Base-by-base conservation (phyloP, 2,797 vertebrate genomes). In the Prunella strophiata region DNA sequence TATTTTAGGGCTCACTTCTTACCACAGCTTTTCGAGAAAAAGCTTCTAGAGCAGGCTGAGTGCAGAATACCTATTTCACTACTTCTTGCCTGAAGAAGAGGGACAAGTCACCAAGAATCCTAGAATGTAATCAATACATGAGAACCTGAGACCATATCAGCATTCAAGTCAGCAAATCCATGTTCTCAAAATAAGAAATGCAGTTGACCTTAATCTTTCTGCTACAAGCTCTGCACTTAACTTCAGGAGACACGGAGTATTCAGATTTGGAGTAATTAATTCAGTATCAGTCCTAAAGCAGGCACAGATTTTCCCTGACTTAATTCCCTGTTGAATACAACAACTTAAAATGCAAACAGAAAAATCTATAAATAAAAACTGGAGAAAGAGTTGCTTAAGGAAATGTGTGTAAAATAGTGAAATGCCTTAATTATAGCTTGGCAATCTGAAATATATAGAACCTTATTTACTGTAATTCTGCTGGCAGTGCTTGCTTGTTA, bases 211-310 rank as follows among this genome's bases (percentile, higher is more conserved):
- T 97, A 97, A 98, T 98, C 98, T 98, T 98, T 98, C 98, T 98
- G 97, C 98, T 97, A 88, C 97, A 97, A 98, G 97, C 98, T 98
- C 98, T 98, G 97, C 98, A 98, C 97, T 97, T 97, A 97, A 97
- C 94, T 96, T 88, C 42, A 73, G 73, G 76, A 96, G 87, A 93
- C 94, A 87, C 95, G 95, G 52, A 77, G 58, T 98, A 98, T 98
- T 98, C 98, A 98, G 97, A 98, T 98, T 98, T 91, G 75, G 95
- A 98, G 97, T 97, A 96, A 97, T 97, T 98, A 97, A 97, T 98
- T 97, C 81, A 86, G 63, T 93, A 93, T 92, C 91, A 84, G 66
- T 94, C 89, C 67, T 92, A 85, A 94, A 93, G 88, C 89, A 96
- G 91, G 88, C 91, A 81, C 48, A 75, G 83, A 94, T 79, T 93